Evolutionary conservation across 2,113 vertebrate species (phyloP).

Genomic region (Coturnix japonica): DNA sequence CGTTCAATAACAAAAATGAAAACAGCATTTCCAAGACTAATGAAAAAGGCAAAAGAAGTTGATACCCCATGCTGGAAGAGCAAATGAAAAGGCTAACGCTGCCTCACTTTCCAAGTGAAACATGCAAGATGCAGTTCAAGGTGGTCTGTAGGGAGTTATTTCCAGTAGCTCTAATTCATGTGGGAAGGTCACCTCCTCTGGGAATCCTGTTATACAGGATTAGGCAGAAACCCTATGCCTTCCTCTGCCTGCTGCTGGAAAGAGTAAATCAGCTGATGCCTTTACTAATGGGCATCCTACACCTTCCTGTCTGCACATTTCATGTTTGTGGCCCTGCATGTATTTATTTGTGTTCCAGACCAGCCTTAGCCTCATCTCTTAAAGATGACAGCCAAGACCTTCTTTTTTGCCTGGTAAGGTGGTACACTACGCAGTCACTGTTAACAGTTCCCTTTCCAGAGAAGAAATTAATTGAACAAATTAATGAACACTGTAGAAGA

Average conservation of each 20-base stretch:
- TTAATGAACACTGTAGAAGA: not conserved
- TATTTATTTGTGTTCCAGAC: not conserved
- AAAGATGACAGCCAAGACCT: not conserved
- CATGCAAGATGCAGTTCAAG: not conserved
- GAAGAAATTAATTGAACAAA: not conserved
- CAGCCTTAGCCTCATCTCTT: not conserved
- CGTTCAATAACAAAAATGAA: not conserved
- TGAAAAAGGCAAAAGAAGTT: not conserved
- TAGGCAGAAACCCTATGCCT: not conserved
- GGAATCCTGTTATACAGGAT: not conserved
- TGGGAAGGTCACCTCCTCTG: not conserved
- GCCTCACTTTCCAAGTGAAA: not conserved
- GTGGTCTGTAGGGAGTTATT: not conserved
- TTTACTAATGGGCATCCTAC: not conserved
- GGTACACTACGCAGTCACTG: not conserved
- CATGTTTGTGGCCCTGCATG: not conserved
- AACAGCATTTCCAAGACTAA: not conserved
- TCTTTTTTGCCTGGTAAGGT: not conserved
- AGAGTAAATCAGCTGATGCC: not conserved
- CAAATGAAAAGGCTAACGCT: not conserved
- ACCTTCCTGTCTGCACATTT: not conserved
- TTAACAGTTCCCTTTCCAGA: not conserved
- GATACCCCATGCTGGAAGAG: not conserved
- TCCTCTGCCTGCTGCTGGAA: not conserved
- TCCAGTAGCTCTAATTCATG: conserved; percentile 1